Conservation (phyloP, 2,888 invertebrate species). For the Limenitis camilla region DNA sequence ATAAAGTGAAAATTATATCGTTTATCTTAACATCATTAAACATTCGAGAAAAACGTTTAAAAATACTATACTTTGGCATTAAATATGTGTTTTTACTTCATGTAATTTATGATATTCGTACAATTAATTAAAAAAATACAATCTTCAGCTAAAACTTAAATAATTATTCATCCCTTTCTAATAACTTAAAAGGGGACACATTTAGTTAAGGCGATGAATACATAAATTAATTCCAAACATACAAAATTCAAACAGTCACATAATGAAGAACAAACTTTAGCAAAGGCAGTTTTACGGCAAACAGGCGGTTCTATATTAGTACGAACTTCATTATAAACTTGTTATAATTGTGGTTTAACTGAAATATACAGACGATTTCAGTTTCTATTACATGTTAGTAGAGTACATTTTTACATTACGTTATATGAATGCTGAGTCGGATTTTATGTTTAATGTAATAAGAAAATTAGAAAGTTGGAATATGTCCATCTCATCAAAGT, state of each 20-base stretch:
- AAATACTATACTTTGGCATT: too few species aligned
- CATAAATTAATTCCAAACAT: slow-evolving; percentile 1
- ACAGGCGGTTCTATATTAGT: slow-evolving; percentile 15
- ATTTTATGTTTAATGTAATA: slow-evolving; percentile 4
- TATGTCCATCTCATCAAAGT: neutral
- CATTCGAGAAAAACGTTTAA: too few species aligned
- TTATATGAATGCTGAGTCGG: slow-evolving; percentile 1
- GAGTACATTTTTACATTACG: neutral
- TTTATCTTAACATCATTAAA: too few species aligned
- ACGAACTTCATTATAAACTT: slow-evolving; percentile 18
- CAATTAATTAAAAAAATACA: too few species aligned
- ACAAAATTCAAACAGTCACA: slow-evolving; percentile 9
- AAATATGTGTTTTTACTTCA: neutral
- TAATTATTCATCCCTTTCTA: too few species aligned
- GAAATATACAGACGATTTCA: slow-evolving; percentile 4
- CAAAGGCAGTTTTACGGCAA: slow-evolving; percentile 18
- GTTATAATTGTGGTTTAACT: slow-evolving; percentile 15
- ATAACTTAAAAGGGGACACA: too few species aligned
- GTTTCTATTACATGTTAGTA: neutral
- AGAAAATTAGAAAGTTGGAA: slow-evolving; percentile 3
- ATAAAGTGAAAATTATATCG: too few species aligned
- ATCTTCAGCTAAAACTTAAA: too few species aligned
- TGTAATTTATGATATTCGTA: neutral
- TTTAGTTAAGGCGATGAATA: neutral
- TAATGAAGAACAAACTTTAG: slow-evolving; percentile 22